Evolutionary conservation across 1,140 invertebrate species (phyloP).

Genomic region (Pomacea maculata): DNA sequence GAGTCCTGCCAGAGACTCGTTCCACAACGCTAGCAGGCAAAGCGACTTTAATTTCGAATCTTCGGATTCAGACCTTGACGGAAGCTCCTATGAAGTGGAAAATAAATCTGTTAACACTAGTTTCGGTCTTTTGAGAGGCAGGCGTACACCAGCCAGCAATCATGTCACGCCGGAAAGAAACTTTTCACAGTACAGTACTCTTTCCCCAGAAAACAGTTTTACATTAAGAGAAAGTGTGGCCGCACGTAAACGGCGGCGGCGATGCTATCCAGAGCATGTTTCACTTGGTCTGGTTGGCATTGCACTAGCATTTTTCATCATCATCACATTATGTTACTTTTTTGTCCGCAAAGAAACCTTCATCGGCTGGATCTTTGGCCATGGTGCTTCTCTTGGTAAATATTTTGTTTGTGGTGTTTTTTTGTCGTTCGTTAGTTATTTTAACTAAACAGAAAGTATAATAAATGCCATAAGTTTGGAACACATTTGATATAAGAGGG

Average conservation of each 20-base stretch:
- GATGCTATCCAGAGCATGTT: slow-evolving; percentile 31
- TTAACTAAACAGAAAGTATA: no score
- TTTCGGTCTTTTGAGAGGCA: slow-evolving; percentile 25
- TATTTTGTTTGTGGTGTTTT: background rate
- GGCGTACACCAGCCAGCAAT: slow-evolving; percentile 13
- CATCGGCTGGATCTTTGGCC: slow-evolving; percentile 23
- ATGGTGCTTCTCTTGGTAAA: background rate
- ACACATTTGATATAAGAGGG: no score
- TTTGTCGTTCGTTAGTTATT: no score
- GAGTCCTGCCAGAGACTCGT: slow-evolving; percentile 13
- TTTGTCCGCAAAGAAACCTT: slow-evolving; percentile 29
- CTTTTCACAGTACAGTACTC: slow-evolving; percentile 12
- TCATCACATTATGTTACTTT: slow-evolving; percentile 19
- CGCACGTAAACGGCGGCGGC: slow-evolving; percentile 9
- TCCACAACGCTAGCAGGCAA: slow-evolving; percentile 12
- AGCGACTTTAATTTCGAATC: slow-evolving; percentile 46
- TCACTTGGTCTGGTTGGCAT: slow-evolving; percentile 40
- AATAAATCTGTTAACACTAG: slow-evolving; percentile 56
- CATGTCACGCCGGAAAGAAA: slow-evolving; percentile 18
- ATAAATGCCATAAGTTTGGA: no score
- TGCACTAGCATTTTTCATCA: slow-evolving; percentile 42
- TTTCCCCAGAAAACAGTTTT: slow-evolving; percentile 6
- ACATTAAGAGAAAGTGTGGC: slow-evolving; percentile 9
- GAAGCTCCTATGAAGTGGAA: slow-evolving; percentile 51
- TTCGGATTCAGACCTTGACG: slow-evolving; percentile 53